These are phyloP conservation scores for Phataginus tetradactyla DNA, from an alignment of 2,797 vertebrate genomes.

Conservation along the genomic window DNA sequence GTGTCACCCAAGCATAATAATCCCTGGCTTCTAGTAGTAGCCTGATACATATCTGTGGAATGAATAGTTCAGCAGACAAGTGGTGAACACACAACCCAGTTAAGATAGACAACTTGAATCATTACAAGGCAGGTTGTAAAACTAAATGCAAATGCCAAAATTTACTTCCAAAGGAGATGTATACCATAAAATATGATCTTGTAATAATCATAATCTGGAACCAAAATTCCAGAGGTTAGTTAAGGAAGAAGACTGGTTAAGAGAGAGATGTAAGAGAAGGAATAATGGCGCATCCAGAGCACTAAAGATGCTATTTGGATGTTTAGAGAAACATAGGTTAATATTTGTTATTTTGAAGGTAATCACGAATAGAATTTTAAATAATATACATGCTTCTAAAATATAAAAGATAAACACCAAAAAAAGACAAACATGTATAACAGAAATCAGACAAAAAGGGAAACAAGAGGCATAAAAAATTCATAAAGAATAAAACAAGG, in stretches of 20 bases:
- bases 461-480: background rate
- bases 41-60: too few relatives aligned
- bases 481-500: background rate
- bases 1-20: fast-evolving
- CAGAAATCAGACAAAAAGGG: background rate
- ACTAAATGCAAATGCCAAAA: background rate
- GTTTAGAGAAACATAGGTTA: background rate
- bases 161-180: background rate
- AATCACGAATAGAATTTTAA: background rate
- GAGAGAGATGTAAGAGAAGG: background rate
- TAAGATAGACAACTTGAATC: background rate
- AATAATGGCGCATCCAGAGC: background rate
- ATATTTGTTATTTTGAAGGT: background rate
- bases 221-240: background rate
- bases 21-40: background rate
- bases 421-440: background rate
- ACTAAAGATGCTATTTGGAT: background rate
- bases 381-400: background rate
- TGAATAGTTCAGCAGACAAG: background rate
- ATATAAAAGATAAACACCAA: background rate
- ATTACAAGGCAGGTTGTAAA: background rate
- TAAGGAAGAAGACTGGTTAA: background rate
- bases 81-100: background rate
- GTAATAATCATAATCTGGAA: background rate
- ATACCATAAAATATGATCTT: background rate